Conservation (phyloP, 2,888 invertebrate genomes). For the Megalurothrips usitatus region DNA sequence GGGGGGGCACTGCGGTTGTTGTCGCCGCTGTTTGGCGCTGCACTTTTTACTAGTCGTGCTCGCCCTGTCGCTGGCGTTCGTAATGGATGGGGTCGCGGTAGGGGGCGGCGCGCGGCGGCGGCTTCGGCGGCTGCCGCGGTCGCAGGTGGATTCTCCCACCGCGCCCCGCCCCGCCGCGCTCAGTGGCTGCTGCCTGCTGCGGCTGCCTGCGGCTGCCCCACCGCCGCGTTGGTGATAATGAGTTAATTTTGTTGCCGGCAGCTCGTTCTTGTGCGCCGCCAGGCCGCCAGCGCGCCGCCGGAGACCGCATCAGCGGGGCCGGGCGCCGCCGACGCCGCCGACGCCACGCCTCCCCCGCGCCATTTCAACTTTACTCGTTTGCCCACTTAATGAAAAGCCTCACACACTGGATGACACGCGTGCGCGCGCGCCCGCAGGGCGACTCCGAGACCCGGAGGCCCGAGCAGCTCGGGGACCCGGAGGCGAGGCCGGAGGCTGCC, state of each 20-base stretch:
- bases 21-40: not conserved
- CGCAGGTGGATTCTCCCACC: not conserved
- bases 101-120: too few species aligned
- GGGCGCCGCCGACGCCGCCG: not conserved
- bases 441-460: too few species aligned
- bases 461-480: too few species aligned
- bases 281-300: not conserved
- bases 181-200: not conserved
- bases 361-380: constrained; percentile 17
- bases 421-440: not conserved
- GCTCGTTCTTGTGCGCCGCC: not conserved
- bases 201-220: not conserved
- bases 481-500: too few species aligned
- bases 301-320: not conserved
- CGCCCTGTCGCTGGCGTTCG: too few species aligned
- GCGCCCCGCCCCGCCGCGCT: not conserved
- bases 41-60: too few species aligned
- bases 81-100: too few species aligned
- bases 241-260: not conserved
- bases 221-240: not conserved
- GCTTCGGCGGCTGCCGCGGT: too few species aligned
- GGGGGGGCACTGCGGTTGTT: not conserved
- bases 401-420: not conserved
- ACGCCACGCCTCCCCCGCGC: constrained; percentile 7
- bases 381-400: constrained; percentile 20